Evolutionary conservation across 2,888 invertebrate genomes (phyloP), one percentile per base, ranked within the genome.

Genomic region (Trissonchulus sp.): DNA sequence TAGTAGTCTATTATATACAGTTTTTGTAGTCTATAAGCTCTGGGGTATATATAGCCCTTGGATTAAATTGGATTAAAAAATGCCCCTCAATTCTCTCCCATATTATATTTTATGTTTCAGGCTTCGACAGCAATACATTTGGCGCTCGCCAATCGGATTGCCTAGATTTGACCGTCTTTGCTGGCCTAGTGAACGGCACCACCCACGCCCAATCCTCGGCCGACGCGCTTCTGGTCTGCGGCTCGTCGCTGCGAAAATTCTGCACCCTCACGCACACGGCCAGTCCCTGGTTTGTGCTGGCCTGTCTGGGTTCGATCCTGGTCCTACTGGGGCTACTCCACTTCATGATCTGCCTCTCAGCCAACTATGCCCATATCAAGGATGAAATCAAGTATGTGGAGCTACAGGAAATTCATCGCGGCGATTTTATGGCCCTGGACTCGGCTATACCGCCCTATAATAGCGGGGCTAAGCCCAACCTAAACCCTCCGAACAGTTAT

Each of bases 321-420:
- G 74, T 81, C 23, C 2, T 74, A 36, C 69, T 82, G 1, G 83
- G 83, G 1, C 77, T 84, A 88, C 84, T 94, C 31, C 94, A 96
- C 84, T 96, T 94, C 84, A 86, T 96, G 80, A 94, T 95, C 92
- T 95, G 95, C 84, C 87, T 96, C 76, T 90, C 95, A 0, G 94
- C 96, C 0, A 96, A 96, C 84, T 96, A 95, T 84, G 94, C 95
- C 8, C 95, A 95, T 83, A 94, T 96, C 81, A 89, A 94, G 76
- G 95, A 94, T 82, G 94, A 94, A 83, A 93, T 93, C 84, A 94
- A 94, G 85, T 93, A 94, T 85, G 92, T 93, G 82, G 94, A 94
- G 83, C 86, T 94, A 74, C 93, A 94, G 84, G 93, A 94, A 84
- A 72, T 74, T 3, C 74, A 65, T 65, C 48, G 48, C 23, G 48